A percentile compares a stretch with the other conserved stretches of the same genome.
These are phyloP conservation scores for Lasioglossum albipes DNA, from an alignment of 1,140 invertebrate species.

Conservation along the genomic window DNA sequence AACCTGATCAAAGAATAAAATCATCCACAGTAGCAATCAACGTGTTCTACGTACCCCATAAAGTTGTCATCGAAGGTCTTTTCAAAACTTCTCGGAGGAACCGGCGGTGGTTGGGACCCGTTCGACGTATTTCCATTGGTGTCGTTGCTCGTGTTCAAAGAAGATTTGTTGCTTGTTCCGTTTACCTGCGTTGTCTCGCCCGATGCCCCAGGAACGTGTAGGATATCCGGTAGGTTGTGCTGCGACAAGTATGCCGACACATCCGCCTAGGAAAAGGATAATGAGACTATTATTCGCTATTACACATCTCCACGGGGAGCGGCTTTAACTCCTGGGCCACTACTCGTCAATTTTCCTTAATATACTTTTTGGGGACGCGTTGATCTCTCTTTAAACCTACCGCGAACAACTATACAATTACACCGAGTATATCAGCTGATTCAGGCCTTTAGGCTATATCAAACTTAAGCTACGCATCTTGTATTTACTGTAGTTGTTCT, in stretches of 20 bases:
- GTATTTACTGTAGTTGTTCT: not conserved
- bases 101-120: slow-evolving; percentile 82
- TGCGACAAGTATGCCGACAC: slow-evolving; percentile 79
- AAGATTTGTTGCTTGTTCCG: slow-evolving; percentile 60
- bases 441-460: too few relatives aligned
- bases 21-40: too few relatives aligned
- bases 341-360: too few relatives aligned
- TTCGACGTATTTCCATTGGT: slow-evolving; percentile 78
- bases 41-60: slow-evolving; percentile 64
- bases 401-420: too few relatives aligned
- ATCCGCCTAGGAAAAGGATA: slow-evolving; percentile 73
- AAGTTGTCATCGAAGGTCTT: slow-evolving; percentile 81
- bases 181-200: slow-evolving; percentile 70
- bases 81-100: slow-evolving; percentile 84
- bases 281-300: not conserved
- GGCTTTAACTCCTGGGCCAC: too few relatives aligned
- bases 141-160: slow-evolving; percentile 64
- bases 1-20: too few relatives aligned
- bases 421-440: too few relatives aligned
- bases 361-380: not conserved
- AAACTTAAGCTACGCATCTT: not conserved
- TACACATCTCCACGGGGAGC: not conserved
- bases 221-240: slow-evolving; percentile 80
- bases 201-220: slow-evolving; percentile 74
- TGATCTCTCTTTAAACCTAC: too few relatives aligned